Percentiles rank a stretch among this genome's conserved stretches.
Evolutionary conservation across 2,797 vertebrate species (phyloP).

Genomic region (Muraenolepis orangiensis): DNA sequence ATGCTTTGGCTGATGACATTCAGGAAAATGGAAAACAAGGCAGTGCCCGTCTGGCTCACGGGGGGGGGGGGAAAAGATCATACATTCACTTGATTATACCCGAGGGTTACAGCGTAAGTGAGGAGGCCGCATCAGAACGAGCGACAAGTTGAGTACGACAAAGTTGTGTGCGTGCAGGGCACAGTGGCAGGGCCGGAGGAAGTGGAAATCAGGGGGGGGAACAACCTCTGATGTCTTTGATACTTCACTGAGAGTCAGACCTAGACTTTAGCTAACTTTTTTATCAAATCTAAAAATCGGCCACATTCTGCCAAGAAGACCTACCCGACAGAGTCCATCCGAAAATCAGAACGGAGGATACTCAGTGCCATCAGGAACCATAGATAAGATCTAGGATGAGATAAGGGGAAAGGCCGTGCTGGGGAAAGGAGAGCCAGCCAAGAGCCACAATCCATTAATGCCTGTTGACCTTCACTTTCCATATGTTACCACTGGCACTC

Average conservation of each 20-base stretch:
- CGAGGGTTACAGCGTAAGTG: too few species aligned
- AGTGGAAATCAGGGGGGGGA: not conserved
- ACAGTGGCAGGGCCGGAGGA: not conserved
- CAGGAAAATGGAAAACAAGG: constrained; percentile 62
- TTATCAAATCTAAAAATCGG: too few species aligned
- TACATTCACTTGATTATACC: too few species aligned
- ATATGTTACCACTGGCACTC: not conserved
- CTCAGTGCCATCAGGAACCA: not conserved
- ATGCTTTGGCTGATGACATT: constrained; percentile 39
- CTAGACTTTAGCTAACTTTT: too few species aligned
- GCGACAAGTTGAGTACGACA: too few species aligned
- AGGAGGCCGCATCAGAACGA: too few species aligned
- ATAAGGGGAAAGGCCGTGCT: not conserved
- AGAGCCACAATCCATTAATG: not conserved
- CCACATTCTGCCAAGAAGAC: not conserved
- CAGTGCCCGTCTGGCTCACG: constrained; percentile 51
- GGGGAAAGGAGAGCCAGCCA: constrained; percentile 13
- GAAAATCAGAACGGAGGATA: not conserved
- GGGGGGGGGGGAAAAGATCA: constrained; percentile 3
- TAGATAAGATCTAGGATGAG: not conserved
- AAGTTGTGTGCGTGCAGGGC: not conserved
- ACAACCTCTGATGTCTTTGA: too few species aligned
- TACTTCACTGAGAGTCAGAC: too few species aligned
- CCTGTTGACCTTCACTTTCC: constrained; percentile 11
- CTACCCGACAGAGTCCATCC: not conserved